Conservation (phyloP, 2,797 vertebrate genomes). For the Neopelma chrysocephalum region DNA sequence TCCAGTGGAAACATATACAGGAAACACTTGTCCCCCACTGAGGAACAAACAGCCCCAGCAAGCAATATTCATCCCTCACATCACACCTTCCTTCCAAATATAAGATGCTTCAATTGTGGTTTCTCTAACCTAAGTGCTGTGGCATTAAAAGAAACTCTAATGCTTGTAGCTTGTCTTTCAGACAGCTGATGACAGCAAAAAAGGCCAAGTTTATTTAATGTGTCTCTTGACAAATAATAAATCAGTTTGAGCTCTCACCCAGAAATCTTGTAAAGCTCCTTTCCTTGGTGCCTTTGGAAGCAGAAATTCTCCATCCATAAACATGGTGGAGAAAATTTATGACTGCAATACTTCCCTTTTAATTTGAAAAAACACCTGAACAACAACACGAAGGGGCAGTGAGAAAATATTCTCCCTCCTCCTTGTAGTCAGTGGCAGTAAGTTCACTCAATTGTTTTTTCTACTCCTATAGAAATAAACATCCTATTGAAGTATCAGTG, state of each 20-base stretch:
- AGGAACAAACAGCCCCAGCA: not conserved
- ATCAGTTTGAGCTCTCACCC: constrained; percentile 11
- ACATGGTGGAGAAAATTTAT: not conserved
- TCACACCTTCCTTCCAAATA: not conserved
- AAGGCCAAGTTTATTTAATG: constrained; percentile 50
- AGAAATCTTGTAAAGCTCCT: constrained; percentile 17
- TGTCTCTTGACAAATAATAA: constrained; percentile 52
- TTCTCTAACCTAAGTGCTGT: not conserved
- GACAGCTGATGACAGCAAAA: constrained; percentile 52
- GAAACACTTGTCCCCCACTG: not conserved
- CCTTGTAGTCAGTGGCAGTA: not conserved
- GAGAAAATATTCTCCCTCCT: not conserved
- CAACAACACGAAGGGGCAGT: not conserved
- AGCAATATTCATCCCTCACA: not conserved
- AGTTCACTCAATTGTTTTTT: not conserved
- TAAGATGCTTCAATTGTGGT: not conserved
- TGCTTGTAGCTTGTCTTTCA: constrained; percentile 10
- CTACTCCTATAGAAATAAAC: not conserved
- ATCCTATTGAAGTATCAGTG: not conserved
- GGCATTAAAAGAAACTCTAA: constrained; percentile 26
- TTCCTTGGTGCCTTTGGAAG: constrained; percentile 1
- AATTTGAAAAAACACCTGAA: not conserved
- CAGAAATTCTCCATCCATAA: constrained; percentile 5
- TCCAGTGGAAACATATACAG: not conserved
- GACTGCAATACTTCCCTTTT: not conserved